phyloP scores from a whole-genome alignment of 2,888 invertebrate species.

The Branchellion lobata region DNA sequence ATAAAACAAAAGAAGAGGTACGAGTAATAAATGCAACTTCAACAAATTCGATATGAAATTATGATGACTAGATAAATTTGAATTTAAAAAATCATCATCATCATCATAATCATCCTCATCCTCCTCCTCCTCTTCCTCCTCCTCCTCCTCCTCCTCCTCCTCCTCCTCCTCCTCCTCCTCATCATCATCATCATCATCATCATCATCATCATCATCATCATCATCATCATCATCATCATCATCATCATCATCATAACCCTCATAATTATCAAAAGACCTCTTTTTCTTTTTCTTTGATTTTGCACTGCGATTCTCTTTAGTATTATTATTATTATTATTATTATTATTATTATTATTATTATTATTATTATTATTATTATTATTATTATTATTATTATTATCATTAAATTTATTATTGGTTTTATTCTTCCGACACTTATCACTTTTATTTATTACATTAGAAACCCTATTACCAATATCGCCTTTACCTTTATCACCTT shows the following conservation, averaged over 20 bases:
- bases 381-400: not conserved
- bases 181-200: slow-evolving; percentile 9
- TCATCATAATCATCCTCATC: too few relatives aligned
- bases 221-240: slow-evolving; percentile 30
- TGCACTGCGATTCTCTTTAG: not conserved
- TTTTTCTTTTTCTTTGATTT: not conserved
- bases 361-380: not conserved
- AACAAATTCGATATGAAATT: too few relatives aligned
- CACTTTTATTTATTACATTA: not conserved
- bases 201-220: slow-evolving; percentile 36
- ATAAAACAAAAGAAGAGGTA: too few relatives aligned
- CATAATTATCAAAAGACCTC: not conserved
- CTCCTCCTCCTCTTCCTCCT: too few relatives aligned
- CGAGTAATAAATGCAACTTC: too few relatives aligned
- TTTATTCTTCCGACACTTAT: not conserved
- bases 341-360: slow-evolving; percentile 14
- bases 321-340: slow-evolving; percentile 19
- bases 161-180: not conserved
- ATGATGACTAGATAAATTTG: too few relatives aligned
- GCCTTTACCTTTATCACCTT: too few relatives aligned
- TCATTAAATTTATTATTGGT: not conserved
- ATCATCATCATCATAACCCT: slow-evolving; percentile 18
- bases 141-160: not conserved
- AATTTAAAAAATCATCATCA: too few relatives aligned
- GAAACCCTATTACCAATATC: too few relatives aligned